Percentiles rank a stretch among this genome's conserved stretches.
phyloP scores from a whole-genome alignment of 2,888 invertebrate species.

The Lapara coniferarum region DNA sequence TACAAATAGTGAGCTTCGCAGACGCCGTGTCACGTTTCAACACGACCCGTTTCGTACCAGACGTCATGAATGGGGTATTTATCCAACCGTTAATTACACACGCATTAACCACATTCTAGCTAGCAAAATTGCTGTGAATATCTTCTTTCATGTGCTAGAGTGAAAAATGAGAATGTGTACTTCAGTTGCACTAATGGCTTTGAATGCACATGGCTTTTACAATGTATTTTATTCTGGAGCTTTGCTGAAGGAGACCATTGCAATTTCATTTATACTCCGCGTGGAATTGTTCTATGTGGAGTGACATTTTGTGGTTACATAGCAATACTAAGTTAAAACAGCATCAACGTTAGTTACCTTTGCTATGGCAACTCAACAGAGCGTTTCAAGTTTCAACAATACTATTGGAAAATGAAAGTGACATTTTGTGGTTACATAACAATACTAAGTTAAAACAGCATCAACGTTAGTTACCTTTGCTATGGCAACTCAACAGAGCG shows the following conservation, averaged over 20 bases:
- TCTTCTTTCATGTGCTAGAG: slow-evolving; percentile 13
- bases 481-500: too few species aligned
- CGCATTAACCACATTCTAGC: slow-evolving; percentile 19
- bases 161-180: slow-evolving; percentile 2
- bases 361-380: too few species aligned
- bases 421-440: too few species aligned
- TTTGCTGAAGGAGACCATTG: background rate
- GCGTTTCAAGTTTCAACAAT: too few species aligned
- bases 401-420: too few species aligned
- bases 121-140: slow-evolving; percentile 13
- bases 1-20: background rate
- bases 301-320: too few species aligned
- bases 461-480: too few species aligned
- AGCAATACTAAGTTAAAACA: too few species aligned
- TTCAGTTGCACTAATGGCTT: slow-evolving; percentile 27
- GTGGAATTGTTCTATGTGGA: background rate
- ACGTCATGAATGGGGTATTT: slow-evolving; percentile 18
- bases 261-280: background rate
- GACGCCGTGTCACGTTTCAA: slow-evolving; percentile 13
- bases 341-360: too few species aligned
- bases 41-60: slow-evolving; percentile 19
- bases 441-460: too few species aligned
- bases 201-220: slow-evolving; percentile 27
- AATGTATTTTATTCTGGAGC: slow-evolving; percentile 27
- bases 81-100: slow-evolving; percentile 21